phyloP scores from a whole-genome alignment of 2,797 vertebrate species.

The Myotis vivesi region DNA sequence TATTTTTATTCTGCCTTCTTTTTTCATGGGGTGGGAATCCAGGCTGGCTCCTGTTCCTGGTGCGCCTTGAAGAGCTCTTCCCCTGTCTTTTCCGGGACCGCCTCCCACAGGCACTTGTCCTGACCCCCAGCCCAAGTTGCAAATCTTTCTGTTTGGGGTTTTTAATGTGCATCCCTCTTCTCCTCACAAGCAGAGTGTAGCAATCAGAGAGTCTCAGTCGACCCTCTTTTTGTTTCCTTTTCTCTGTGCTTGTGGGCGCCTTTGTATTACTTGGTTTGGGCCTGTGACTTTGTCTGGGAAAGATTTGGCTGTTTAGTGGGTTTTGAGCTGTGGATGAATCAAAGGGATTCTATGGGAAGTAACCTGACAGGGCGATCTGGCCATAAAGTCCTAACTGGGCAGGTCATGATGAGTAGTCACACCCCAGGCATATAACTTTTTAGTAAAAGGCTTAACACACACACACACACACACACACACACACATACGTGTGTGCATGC shows the following conservation, averaged over 20 bases:
- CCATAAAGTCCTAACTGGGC: not conserved
- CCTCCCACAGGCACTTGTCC: not conserved
- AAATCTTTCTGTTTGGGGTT: not conserved
- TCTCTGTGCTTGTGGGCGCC: rapidly evolving
- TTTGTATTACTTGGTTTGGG: not conserved
- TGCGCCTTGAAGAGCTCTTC: no score
- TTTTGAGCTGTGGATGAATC: not conserved
- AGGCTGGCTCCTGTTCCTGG: not conserved
- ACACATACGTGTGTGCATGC: no score
- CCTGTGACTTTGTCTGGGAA: not conserved
- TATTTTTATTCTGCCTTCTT: not conserved
- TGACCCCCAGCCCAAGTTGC: not conserved
- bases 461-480: no score
- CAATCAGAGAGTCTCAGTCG: rapidly evolving
- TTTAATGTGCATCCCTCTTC: rapidly evolving
- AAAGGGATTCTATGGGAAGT: not conserved
- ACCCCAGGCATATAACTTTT: not conserved
- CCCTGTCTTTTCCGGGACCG: not conserved
- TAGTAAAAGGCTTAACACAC: not conserved
- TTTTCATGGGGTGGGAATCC: not conserved
- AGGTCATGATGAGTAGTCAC: not conserved
- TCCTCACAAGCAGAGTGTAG: not conserved
- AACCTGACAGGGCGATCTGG: not conserved
- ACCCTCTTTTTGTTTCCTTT: not conserved
- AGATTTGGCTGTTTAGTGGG: not conserved